phyloP scores from a whole-genome alignment of 1,140 invertebrate genomes.

The Drosophila varians region DNA sequence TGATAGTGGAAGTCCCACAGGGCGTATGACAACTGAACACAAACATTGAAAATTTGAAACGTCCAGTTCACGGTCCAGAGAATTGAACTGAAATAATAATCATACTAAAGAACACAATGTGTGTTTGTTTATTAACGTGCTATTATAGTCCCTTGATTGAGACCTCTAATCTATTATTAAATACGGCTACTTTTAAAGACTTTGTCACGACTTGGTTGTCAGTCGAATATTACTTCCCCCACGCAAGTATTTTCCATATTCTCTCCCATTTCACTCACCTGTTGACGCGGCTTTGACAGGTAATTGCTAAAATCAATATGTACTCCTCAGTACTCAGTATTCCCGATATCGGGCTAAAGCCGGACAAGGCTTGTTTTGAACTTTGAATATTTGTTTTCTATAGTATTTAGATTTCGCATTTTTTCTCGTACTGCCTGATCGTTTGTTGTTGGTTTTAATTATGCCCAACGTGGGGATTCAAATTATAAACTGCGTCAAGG shows the following conservation, averaged over 20 bases:
- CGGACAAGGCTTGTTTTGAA: constrained; percentile 34
- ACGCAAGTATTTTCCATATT: constrained; percentile 7
- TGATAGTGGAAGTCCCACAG: constrained; percentile 23
- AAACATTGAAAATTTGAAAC: constrained; percentile 24
- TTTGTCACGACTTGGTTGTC: constrained; percentile 24
- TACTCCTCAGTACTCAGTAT: constrained; percentile 20
- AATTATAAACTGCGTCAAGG: constrained; percentile 46
- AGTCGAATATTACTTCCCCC: background rate
- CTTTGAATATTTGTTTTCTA: constrained; percentile 34
- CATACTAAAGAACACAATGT: background rate
- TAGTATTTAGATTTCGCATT: constrained; percentile 13
- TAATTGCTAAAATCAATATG: constrained; percentile 60
- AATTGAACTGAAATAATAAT: background rate
- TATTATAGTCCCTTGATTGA: constrained; percentile 14
- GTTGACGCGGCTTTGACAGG: constrained; percentile 17
- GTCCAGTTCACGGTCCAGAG: constrained; percentile 9
- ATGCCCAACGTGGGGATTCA: constrained; percentile 21
- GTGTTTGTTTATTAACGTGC: background rate
- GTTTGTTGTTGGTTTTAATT: constrained; percentile 22
- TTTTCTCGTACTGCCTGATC: constrained; percentile 25
- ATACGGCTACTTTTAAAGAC: constrained; percentile 14
- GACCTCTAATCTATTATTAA: constrained; percentile 22
- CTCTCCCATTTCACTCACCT: constrained; percentile 18
- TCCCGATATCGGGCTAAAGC: constrained; percentile 16
- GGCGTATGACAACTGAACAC: constrained; percentile 20